A percentile compares a stretch with the other conserved stretches of the same genome.
Conservation (phyloP, 2,113 vertebrate genomes). For the Bucco capensis region DNA sequence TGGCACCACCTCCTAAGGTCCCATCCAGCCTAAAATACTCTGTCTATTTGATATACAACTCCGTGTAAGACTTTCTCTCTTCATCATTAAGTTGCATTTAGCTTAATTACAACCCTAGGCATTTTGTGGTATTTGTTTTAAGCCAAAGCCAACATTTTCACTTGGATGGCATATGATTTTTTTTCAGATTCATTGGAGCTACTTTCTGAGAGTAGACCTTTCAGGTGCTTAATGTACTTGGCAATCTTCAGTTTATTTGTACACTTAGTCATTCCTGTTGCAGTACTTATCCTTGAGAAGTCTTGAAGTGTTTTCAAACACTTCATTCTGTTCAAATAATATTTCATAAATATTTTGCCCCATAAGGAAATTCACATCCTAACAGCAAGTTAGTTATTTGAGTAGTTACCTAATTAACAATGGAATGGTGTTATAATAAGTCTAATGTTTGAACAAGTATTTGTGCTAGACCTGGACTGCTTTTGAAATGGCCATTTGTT, state of each 20-base stretch:
- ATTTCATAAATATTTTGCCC: neutral
- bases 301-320: neutral
- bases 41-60: neutral
- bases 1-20: neutral
- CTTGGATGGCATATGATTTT: neutral
- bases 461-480: neutral
- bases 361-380: neutral
- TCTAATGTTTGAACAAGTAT: neutral
- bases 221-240: neutral
- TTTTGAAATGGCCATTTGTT: neutral
- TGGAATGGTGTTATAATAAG: neutral
- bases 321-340: neutral
- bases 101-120: neutral
- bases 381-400: neutral
- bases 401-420: neutral
- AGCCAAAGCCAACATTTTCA: neutral
- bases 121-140: neutral
- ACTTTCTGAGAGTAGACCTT: neutral
- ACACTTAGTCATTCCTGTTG: neutral
- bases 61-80: neutral
- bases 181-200: neutral
- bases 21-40: neutral
- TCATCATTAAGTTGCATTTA: rapidly evolving
- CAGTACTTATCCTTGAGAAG: neutral
- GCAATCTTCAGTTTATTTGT: neutral